These are phyloP conservation scores for Sepiola atlantica DNA, from an alignment of 2,888 invertebrate species.

Conservation along the genomic window DNA sequence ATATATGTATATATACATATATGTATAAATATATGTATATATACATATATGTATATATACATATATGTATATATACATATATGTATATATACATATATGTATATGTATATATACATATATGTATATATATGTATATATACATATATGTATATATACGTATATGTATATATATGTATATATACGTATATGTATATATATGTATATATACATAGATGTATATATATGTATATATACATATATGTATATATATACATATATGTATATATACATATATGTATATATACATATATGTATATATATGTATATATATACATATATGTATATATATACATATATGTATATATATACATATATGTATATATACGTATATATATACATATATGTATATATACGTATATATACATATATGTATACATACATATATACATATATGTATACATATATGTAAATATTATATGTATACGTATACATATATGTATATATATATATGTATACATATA, in stretches of 20 bases:
- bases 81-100: not conserved
- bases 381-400: not conserved
- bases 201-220: not conserved
- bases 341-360: not conserved
- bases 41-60: not conserved
- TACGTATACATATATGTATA: not conserved
- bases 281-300: not conserved
- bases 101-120: not conserved
- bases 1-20: constrained; percentile 12
- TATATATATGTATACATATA: not conserved
- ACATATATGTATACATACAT: not conserved
- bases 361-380: not conserved
- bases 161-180: not conserved
- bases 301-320: not conserved
- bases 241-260: not conserved
- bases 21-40: not conserved
- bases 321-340: not conserved
- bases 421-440: not conserved
- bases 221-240: not conserved
- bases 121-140: not conserved
- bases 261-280: not conserved
- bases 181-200: not conserved
- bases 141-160: not conserved
- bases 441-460: not conserved
- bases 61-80: not conserved